Base-by-base conservation (phyloP, 1,140 invertebrate genomes). In the Calycopis cecrops region DNA sequence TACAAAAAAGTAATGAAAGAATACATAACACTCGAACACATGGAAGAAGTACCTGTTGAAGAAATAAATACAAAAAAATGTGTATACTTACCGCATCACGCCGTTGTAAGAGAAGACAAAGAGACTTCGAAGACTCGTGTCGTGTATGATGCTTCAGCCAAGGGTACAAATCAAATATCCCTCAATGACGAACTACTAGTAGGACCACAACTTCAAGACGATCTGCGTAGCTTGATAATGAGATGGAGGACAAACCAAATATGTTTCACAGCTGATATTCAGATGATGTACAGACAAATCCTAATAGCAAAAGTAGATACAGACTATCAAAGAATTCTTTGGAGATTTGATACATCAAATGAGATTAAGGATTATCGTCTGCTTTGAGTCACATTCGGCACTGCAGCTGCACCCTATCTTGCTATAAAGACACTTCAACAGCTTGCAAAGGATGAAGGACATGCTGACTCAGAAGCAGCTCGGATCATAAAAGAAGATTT, bases 281-380 rank as follows among this genome's bases (percentile, higher is more conserved):
- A 69, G 35, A 85, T 85, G 55, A 88, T 87, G 76, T 87, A 79
- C 54, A 59, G 73, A 4, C 69, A 77, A 51, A 47, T 83, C 1
- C 52, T 51, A 28, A 57, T 83, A 0, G 18, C 54, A 12, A 60
- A 65, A 11, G 60, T 84, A 40, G 52, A 71, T 35, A 53, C 58
- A 33, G 56, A 68, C 18, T 76, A 60, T 55, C 79, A 81, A 55
- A 57, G 62, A 61, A 73, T 86, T 47, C 34, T 84, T 8, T 82
- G 77, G 73, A 50, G 76, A 37, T 35, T 51, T 16, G 4, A 53
- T 21, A 9, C 48, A 28, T 9, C 64, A 35, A 28, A 64, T 28
- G 21, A 62, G 14, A 54, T 58, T 33, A 56, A 42, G 54, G 21
- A 28, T 3, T 3, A 28, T 28, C 21, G 21, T 28, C 12, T 59